Evolutionary conservation across 2,113 vertebrate species (phyloP).

Genomic region (Perca schrenkii): DNA sequence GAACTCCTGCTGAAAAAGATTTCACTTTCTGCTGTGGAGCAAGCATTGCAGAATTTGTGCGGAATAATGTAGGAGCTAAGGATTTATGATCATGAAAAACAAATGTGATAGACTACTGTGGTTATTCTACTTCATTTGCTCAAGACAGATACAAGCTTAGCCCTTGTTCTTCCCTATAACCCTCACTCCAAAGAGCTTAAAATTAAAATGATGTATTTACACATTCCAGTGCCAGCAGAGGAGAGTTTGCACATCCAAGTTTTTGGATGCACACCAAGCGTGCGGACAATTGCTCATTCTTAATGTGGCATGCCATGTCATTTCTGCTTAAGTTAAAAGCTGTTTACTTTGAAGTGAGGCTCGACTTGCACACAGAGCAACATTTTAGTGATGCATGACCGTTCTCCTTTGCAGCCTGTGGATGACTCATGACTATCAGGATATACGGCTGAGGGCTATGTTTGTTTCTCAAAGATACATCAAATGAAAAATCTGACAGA

Average conservation of each 20-base stretch:
- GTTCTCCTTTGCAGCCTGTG: slow-evolving; percentile 48
- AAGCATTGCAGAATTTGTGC: neutral
- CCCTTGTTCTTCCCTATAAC: slow-evolving; percentile 2
- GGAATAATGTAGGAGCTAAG: neutral
- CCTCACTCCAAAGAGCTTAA: slow-evolving; percentile 5
- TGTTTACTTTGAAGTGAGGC: slow-evolving; percentile 55
- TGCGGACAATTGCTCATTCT: slow-evolving; percentile 48
- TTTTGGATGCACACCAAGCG: slow-evolving; percentile 26
- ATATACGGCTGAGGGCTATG: slow-evolving; percentile 47
- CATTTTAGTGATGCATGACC: slow-evolving; percentile 58
- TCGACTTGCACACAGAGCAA: slow-evolving; percentile 39
- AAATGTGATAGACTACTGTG: neutral
- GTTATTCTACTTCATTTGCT: slow-evolving; percentile 18
- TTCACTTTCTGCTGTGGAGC: neutral
- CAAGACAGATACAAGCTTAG: neutral
- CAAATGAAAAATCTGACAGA: slow-evolving; percentile 33
- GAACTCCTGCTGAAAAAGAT: neutral
- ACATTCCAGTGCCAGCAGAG: slow-evolving; percentile 17
- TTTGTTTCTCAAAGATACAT: slow-evolving; percentile 52
- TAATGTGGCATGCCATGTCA: slow-evolving; percentile 38
- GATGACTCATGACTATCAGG: slow-evolving; percentile 60
- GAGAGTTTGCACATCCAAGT: slow-evolving; percentile 10
- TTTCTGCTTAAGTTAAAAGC: slow-evolving; percentile 49
- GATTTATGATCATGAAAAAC: slow-evolving; percentile 22
- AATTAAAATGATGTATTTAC: slow-evolving; percentile 32